Evolutionary conservation across 2,888 invertebrate genomes (phyloP).

Genomic region (Smittia aterrima): DNA sequence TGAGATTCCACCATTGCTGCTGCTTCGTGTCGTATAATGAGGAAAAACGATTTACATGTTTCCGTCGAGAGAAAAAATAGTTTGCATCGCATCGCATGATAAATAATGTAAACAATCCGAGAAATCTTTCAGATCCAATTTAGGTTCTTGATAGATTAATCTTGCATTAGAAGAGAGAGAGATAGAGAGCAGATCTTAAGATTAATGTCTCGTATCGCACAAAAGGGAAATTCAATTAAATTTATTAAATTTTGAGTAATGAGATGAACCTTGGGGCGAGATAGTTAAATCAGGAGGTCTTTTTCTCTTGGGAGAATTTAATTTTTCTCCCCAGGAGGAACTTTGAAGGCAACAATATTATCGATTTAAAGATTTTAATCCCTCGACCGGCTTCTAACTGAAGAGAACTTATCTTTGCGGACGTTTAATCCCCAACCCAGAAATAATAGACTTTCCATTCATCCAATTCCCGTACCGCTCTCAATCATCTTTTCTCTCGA

Average conservation of each 20-base stretch:
- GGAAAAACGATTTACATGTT: not conserved
- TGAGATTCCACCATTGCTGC: not conserved
- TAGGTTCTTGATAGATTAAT: not conserved
- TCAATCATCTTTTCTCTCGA: slow-evolving; percentile 15
- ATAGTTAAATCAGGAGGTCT: slow-evolving; percentile 6
- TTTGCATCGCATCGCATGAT: not conserved
- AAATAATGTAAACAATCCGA: not conserved
- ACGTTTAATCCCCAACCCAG: not conserved
- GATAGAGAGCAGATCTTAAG: not conserved
- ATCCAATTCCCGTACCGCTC: slow-evolving; percentile 1
- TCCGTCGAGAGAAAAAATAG: too few relatives aligned
- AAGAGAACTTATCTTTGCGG: slow-evolving; percentile 26
- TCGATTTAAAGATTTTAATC: slow-evolving; percentile 27
- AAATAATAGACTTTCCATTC: slow-evolving; percentile 17
- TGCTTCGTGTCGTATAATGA: slow-evolving; percentile 16
- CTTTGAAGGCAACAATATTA: not conserved
- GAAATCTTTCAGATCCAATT: not conserved
- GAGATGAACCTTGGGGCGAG: not conserved
- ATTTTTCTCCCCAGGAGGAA: not conserved
- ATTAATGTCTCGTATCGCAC: not conserved
- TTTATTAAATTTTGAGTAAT: slow-evolving; percentile 33
- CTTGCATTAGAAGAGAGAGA: not conserved
- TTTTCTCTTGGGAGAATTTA: not conserved
- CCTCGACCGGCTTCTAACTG: not conserved
- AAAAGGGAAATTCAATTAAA: slow-evolving; percentile 29